Evolutionary conservation across 1,140 invertebrate genomes (phyloP).

Genomic region (Vanessa atalanta): DNA sequence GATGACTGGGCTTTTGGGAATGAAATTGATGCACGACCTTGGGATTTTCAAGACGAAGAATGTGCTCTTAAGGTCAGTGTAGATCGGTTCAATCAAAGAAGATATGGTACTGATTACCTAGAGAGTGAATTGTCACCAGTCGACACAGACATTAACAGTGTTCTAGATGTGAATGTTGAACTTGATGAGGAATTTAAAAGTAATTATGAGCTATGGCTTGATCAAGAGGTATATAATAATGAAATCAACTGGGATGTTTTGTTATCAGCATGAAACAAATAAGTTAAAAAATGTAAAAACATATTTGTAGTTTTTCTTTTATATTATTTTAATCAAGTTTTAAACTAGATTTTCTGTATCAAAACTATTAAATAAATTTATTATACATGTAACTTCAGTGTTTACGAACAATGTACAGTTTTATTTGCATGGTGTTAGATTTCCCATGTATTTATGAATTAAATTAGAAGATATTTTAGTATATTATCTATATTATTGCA

Average conservation of each 20-base stretch:
- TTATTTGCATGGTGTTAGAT: constrained; percentile 8
- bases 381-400: constrained; percentile 8
- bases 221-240: constrained; percentile 97
- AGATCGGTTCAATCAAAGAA: constrained; percentile 96
- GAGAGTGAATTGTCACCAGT: constrained; percentile 89
- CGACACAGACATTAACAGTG: constrained; percentile 92
- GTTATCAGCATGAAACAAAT: constrained; percentile 51
- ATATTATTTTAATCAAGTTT: constrained; percentile 28
- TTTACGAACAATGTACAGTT: constrained; percentile 11
- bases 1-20: constrained; percentile 99
- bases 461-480: neutral
- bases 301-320: constrained; percentile 22
- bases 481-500: neutral
- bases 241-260: constrained; percentile 88
- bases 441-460: neutral
- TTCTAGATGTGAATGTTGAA: constrained; percentile 89
- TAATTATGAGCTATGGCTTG: constrained; percentile 97
- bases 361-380: neutral
- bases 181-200: constrained; percentile 97
- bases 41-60: constrained; percentile 99
- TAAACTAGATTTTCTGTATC: constrained; percentile 12
- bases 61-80: constrained; percentile 95
- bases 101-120: constrained; percentile 85
- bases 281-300: constrained; percentile 14
- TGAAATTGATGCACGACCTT: constrained; percentile 97